Evolutionary conservation across 2,797 vertebrate species (phyloP), one percentile per base, ranked within the genome.

Genomic region (Cyprinella venusta): DNA sequence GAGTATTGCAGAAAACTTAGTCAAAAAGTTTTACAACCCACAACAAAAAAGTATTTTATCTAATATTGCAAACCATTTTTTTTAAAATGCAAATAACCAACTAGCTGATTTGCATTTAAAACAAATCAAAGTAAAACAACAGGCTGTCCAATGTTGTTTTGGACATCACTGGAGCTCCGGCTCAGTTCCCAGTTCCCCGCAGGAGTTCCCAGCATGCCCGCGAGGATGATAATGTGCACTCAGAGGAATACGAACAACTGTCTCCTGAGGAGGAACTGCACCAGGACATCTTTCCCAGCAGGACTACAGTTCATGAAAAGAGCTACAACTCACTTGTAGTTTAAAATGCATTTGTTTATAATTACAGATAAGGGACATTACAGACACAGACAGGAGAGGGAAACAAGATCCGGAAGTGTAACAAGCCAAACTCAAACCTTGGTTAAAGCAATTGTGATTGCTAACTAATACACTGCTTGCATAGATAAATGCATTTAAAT

Each of bases 161-260:
- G 45, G 38, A 52, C 42, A 56, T 71, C 69, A 69, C 67, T 65
- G 59, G 50, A 36, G 75, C 12, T 56, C 48, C 42, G 36, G 80
- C 65, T 68, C 36, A 54, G 72, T 86, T 86, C 64, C 40, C 24
- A 64, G 40, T 80, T 82, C 50, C 67, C 81, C 68, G 63, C 59
- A 70, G 36, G 36, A 80, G 33, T 80, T 80, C 48, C 79, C 67
- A 56, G 48, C 42, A 48, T 63, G 45, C 63, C 81, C 30, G 74
- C 42, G n/a, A 67, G 18, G 75, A 59, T n/a, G 63, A 86, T 86
- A 81, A 87, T 86, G 79, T 87, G 72, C 70, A 61, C 80, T 68
- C 65, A 69, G 72, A 38, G 65, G 79, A 74, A 86, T 78, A 86
- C 50, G 87, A 87, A 85, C 84, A 84, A 26, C 48, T 72, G 76